Evolutionary conservation across 1,140 invertebrate genomes (phyloP), one percentile per base, ranked within the genome.

Genomic region (Drosophila lacteicornis): DNA sequence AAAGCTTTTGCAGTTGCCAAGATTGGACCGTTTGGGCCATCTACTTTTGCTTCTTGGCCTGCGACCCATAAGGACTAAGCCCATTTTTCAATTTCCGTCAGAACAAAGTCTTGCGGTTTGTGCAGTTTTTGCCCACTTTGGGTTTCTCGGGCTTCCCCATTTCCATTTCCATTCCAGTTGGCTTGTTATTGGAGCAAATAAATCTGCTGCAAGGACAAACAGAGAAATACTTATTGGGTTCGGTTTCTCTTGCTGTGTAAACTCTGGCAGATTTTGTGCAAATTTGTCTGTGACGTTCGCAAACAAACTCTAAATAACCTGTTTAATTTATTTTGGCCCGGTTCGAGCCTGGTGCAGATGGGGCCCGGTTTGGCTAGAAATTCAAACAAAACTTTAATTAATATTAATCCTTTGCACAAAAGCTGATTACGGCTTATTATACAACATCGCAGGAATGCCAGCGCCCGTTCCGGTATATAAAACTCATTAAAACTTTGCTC

Each of bases 31-130:
- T 33, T 43, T 33, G 50, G 60, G 45, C 12, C 69, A 45, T 40
- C 57, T 46, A 58, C 43, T 59, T 78, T 63, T 65, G 73, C 69
- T 78, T 73, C 74, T 73, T 75, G 60, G 60, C 45, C 53, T 42
- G 33, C 22, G 38, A 49, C 62, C 46, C 58, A 66, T 66, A 60
- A 58, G 50, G 80, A 74, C 69, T 79, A 75, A 81, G 74, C 50
- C 78, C 81, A 90, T 84, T 90, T 88, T 88, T 88, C 84, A 90
- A 88, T 88, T 88, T 88, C 84, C 85, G 84, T 51, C 70, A 66
- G 57, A 58, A 60, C 67, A 66, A 75, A 87, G 75, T 68, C 67
- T 69, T 83, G 83, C 75, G 83, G 83, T 75, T 74, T 65, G 46
- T 36, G 38, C 38, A 22, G 12, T 59, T 38, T 43, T 47, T 45